Base-by-base conservation (phyloP, 2,797 vertebrate species). In the Gambelia wislizenii region DNA sequence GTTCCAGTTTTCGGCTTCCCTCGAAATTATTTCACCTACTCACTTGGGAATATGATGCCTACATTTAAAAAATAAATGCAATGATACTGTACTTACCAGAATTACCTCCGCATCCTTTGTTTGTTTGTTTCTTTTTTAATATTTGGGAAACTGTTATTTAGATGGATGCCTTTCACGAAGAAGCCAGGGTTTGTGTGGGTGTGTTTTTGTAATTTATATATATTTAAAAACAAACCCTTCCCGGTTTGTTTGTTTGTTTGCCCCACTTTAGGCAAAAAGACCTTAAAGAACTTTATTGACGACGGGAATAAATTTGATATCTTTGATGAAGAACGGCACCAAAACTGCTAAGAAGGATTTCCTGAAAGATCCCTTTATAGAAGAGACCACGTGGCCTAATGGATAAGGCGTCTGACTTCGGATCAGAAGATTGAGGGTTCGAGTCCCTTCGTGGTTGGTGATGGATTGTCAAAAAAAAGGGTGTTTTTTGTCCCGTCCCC, bases 401-500 rank as follows among this genome's bases (percentile, higher is more conserved):
- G 95, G 95, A 95, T 95, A 95, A 95, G 94, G 95, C 94, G 93
- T 86, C 93, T 86, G 75, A 86, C 85, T 86, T 86, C 75, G 75
- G 85, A 86, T 86, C 85, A 86, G 85, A 86, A 86, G 75, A 86
- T 86, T 86, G 75, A 86, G 85, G 85, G 85, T 86, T 79, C 75
- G 75, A 86, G 85, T 86, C 85, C 85, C 85, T 86, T 86, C 44
- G 75, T 78, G 85, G 85, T 87, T 79, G 85, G 20, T 10, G 4
- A 10, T 30, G 3, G 27, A 4, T 33, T 33, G 4, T 1, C 18
- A 1, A 2, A 36, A 4, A 12, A 2, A 25, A 36, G 14, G 1
- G 4, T 4, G 6, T 7, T 61, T 61, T 61, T 61, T 18, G 5
- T 61, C 20, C 56, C 16, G 5, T 20, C 20, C 56, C 5, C 59